phyloP scores from a whole-genome alignment of 1,140 invertebrate genomes.

The Drosophila littoralis region DNA sequence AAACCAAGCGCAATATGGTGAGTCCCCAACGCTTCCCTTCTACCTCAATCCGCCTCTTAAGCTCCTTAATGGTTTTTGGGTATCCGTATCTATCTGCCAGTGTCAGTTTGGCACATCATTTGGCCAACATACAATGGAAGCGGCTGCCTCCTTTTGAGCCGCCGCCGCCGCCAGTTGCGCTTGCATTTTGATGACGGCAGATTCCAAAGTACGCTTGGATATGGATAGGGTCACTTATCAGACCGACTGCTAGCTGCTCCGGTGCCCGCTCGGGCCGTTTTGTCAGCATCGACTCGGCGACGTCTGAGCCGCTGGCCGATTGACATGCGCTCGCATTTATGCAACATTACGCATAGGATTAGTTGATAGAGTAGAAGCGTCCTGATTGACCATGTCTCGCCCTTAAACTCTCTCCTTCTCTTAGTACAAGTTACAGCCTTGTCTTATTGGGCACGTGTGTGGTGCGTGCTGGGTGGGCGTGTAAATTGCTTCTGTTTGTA shows the following conservation, averaged over 20 bases:
- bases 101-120: slow-evolving; percentile 81
- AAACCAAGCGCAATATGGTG: slow-evolving; percentile 35
- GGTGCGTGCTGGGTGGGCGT: slow-evolving; percentile 20
- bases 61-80: slow-evolving; percentile 75
- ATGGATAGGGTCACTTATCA: slow-evolving; percentile 46
- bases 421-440: background rate
- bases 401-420: slow-evolving; percentile 4
- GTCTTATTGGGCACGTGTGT: slow-evolving; percentile 54
- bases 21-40: background rate
- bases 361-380: slow-evolving; percentile 40
- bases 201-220: slow-evolving; percentile 57
- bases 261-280: background rate
- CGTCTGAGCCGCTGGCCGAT: slow-evolving; percentile 37
- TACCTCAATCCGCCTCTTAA: slow-evolving; percentile 20
- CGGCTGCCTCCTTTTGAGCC: slow-evolving; percentile 68
- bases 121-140: slow-evolving; percentile 71
- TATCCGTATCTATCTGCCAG: slow-evolving; percentile 71
- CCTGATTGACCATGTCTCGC: slow-evolving; percentile 4
- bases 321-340: slow-evolving; percentile 76
- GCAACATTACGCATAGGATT: slow-evolving; percentile 79
- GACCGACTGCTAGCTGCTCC: slow-evolving; percentile 7
- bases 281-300: slow-evolving; percentile 6
- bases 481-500: slow-evolving; percentile 46
- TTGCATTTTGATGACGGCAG: slow-evolving; percentile 79
- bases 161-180: slow-evolving; percentile 47